Base-by-base conservation (phyloP, 2,113 vertebrate genomes). In the Donacobius atricapilla region DNA sequence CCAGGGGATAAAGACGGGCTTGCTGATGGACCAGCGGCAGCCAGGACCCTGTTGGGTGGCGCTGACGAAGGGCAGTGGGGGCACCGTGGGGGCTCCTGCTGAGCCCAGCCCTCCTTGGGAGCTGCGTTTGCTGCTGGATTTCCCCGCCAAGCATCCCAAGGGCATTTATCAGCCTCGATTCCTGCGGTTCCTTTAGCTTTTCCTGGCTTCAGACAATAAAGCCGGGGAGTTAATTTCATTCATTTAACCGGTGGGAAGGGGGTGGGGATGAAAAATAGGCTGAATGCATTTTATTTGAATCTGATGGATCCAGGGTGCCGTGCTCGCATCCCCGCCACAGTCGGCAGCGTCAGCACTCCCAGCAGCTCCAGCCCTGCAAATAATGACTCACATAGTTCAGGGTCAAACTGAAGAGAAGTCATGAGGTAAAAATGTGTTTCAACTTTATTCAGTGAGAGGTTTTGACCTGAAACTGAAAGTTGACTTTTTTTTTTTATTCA, bases 161-260 rank as follows among this genome's bases (percentile, higher is more conserved):
- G 80, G 61, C 69, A 65, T 92, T 72, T 21, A 72, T 90, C 93
- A 93, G 71, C 10, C 84, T 83, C 15, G 1, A 19, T 63, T 83
- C 89, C 82, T 91, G 87, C 0, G 2, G 64, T 95, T 94, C 90
- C 93, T 87, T 96, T 95, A 95, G 92, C 95, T 96, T 92, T 54
- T 65, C 89, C 83, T 96, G 87, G 71, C 93, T 79, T 90, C 85
- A 90, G 76, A 96, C 93, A 94, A 93, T 93, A 86, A 94, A 93
- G 76, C 57, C 0, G 2, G 25, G 72, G 79, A 95, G 85, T 88
- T 95, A 86, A 95, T 95, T 96, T 86, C 79, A 84, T 96, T 88
- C 84, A 50, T 92, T 92, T 96, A 78, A 81, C 42, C 47, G 48
- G 53, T 27, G 75, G 68, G 58, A 89, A 73, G 58, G 75, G 50